phyloP scores from a whole-genome alignment of 2,888 invertebrate genomes.

The Nephrotoma appendiculata region DNA sequence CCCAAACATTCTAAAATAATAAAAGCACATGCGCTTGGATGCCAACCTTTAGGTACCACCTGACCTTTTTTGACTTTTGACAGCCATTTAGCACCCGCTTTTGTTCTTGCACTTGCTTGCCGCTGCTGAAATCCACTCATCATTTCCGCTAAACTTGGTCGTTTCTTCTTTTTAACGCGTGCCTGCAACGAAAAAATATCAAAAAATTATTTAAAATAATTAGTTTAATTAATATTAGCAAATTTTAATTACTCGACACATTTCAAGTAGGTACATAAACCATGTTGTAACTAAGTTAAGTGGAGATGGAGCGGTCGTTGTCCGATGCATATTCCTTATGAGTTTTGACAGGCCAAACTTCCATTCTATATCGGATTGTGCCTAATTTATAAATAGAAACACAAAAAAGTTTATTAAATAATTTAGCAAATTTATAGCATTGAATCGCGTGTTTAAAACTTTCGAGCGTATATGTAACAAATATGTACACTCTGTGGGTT shows the following conservation, averaged over 20 bases:
- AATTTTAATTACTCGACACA: conserved; percentile 47
- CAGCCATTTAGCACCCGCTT: conserved; percentile 79
- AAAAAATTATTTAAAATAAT: background rate
- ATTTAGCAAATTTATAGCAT: background rate
- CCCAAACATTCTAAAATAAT: background rate
- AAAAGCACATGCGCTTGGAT: conserved; percentile 3
- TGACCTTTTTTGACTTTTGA: conserved; percentile 77
- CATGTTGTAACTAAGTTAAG: conserved; percentile 92
- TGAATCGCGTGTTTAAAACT: background rate
- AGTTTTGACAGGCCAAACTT: conserved; percentile 97
- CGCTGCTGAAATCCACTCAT: conserved; percentile 54
- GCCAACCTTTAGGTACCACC: conserved; percentile 35
- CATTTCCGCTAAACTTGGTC: conserved; percentile 72
- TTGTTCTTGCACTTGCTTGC: conserved; percentile 65
- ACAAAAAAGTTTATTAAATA: background rate
- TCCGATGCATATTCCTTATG: conserved; percentile 96
- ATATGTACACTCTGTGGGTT: background rate
- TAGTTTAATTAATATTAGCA: no score
- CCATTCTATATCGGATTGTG: conserved; percentile 99
- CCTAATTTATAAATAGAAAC: conserved; percentile 36
- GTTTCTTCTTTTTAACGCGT: conserved; percentile 52
- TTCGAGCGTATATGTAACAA: background rate
- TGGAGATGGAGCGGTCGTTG: conserved; percentile 94
- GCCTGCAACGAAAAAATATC: conserved; percentile 30
- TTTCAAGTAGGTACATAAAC: conserved; percentile 70